A percentile compares a stretch with the other conserved stretches of the same genome.
Conservation (phyloP, 2,113 vertebrate genomes). For the Periophthalmus modestus region DNA sequence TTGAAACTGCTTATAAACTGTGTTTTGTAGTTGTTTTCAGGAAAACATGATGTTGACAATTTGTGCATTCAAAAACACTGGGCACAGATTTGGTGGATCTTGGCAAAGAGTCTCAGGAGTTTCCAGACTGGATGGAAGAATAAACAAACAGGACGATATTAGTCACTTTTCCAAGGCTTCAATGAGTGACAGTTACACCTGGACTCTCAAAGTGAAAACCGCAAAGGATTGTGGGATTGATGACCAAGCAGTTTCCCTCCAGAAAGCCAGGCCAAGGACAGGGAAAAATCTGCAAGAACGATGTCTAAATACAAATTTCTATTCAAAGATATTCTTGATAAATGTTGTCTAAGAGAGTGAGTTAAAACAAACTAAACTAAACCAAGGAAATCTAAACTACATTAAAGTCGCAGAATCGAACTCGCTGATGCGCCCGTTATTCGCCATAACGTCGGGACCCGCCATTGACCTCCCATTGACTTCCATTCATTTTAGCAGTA, state of each 20-base stretch:
- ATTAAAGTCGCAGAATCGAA: too few species aligned
- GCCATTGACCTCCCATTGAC: too few species aligned
- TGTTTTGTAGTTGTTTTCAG: constrained; percentile 4
- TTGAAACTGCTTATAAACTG: neutral
- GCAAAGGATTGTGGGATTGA: constrained; percentile 39
- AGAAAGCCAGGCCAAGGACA: neutral
- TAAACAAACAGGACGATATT: constrained; percentile 58
- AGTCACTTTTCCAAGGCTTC: constrained; percentile 43
- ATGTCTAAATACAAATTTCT: constrained; percentile 6
- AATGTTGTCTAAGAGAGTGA: neutral
- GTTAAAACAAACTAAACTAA: too few species aligned
- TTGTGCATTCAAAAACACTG: constrained; percentile 9
- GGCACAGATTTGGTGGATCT: constrained; percentile 17
- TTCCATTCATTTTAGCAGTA: too few species aligned
- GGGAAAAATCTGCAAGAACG: constrained; percentile 6
- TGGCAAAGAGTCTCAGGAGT: constrained; percentile 34
- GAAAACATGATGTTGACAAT: constrained; percentile 6
- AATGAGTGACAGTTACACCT: constrained; percentile 49
- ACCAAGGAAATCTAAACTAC: neutral
- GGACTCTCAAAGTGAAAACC: constrained; percentile 52
- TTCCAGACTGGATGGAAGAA: constrained; percentile 60
- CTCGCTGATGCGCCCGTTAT: too few species aligned
- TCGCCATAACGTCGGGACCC: too few species aligned
- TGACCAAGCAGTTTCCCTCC: constrained; percentile 49
- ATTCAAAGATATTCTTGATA: neutral